phyloP scores from a whole-genome alignment of 2,888 invertebrate genomes.

The Tholera decimalis region DNA sequence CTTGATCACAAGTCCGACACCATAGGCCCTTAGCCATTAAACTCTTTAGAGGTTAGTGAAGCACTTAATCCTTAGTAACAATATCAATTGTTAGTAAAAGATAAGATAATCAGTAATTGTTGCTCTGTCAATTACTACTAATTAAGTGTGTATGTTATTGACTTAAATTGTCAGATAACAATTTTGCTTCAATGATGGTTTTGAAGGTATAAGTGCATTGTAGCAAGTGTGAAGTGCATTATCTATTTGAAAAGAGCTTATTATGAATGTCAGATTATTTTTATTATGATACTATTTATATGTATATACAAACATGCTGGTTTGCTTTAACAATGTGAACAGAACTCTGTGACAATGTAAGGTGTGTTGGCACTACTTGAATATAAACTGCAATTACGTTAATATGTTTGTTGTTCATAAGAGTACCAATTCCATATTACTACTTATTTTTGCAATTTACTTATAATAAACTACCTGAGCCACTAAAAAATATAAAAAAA shows the following conservation, averaged over 20 bases:
- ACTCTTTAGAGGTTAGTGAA: slow-evolving; percentile 25
- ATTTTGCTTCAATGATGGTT: slow-evolving; percentile 19
- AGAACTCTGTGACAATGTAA: slow-evolving; percentile 11
- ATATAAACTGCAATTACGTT: neutral
- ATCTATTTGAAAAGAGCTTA: slow-evolving; percentile 26
- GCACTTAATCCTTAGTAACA: neutral
- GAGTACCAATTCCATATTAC: neutral
- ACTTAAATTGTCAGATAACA: slow-evolving; percentile 24
- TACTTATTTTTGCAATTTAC: neutral
- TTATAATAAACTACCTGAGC: no score
- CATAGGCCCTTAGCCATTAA: no score
- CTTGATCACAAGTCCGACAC: no score
- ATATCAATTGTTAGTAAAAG: slow-evolving; percentile 21
- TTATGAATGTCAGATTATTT: slow-evolving; percentile 26
- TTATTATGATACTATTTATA: slow-evolving; percentile 3
- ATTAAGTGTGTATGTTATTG: slow-evolving; percentile 20
- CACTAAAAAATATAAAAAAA: neutral
- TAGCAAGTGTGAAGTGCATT: slow-evolving; percentile 16
- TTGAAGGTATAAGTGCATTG: slow-evolving; percentile 4
- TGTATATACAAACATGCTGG: slow-evolving; percentile 1
- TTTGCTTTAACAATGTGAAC: slow-evolving; percentile 16
- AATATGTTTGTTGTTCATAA: slow-evolving; percentile 2
- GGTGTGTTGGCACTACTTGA: slow-evolving; percentile 9
- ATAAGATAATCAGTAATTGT: slow-evolving; percentile 23
- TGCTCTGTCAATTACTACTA: slow-evolving; percentile 24